Base-by-base conservation (phyloP, 2,888 invertebrate species). In the Alitta virens region DNA sequence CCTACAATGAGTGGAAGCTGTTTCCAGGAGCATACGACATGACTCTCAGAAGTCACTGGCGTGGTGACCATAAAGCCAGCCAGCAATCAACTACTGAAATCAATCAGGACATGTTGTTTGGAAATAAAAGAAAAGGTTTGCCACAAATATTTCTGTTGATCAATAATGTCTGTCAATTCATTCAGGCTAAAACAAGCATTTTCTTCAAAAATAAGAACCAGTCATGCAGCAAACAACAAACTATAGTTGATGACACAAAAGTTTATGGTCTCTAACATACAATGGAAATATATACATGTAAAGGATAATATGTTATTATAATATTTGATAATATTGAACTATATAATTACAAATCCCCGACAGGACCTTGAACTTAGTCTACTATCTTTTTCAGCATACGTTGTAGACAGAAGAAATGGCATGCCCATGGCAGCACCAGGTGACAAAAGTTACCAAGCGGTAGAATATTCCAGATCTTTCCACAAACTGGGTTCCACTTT, bases 381-480 rank as follows among this genome's bases (percentile, higher is more conserved):
- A n/a, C n/a, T n/a, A n/a, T n/a, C n/a, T n/a, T 12, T 42, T 43
- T 42, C 26, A 49, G 33, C 57, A 27, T 18, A 49, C 54, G 61
- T 62, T 1, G 75, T 77, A 25, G 75, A 79, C 65, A 74, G 73
- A 60, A 63, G 81, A n/a, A 80, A 80, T 69, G 75, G 74, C 23
- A 70, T 81, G 21, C 57, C 68, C 2, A 71, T 71, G 62, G 73
- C 75, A 14, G 69, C 78, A 12, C 72, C 72, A 2, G 81, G 81
- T 25, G 80, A 81, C 63, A 80, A 81, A 61, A 70, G 62, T n/a
- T 81, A 81, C 64, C 75, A 75, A 56, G 75, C 72, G 18, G 74
- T 74, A 5, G 81, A 81, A 62, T 80, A 78, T 60, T 75, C 78
- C 16, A 65, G 73, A 9, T 67, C 68, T 24, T 81, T 80, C 67